These are phyloP conservation scores for Manis pentadactyla DNA, from an alignment of 2,797 vertebrate genomes.

Conservation along the genomic window DNA sequence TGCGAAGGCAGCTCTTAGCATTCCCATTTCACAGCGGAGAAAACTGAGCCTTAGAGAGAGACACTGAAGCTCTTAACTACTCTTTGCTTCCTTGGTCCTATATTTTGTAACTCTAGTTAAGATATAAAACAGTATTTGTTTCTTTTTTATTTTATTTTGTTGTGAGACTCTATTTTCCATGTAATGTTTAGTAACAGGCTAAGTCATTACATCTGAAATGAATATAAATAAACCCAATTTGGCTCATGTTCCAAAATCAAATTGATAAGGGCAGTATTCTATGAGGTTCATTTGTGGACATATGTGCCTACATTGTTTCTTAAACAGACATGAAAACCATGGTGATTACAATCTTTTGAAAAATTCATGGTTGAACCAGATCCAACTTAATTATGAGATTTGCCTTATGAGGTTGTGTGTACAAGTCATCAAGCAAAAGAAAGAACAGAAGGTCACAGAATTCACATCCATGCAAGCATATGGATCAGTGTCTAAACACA, in stretches of 20 bases:
- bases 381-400: constrained; percentile 79
- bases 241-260: constrained; percentile 66
- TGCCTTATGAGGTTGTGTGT: constrained; percentile 74
- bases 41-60: constrained; percentile 8
- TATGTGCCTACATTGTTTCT: constrained; percentile 74
- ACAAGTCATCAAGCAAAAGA: constrained; percentile 76
- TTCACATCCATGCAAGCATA: constrained; percentile 49
- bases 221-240: constrained; percentile 73
- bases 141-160: constrained; percentile 59
- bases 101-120: not conserved
- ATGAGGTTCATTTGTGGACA: constrained; percentile 66
- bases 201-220: constrained; percentile 72
- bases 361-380: constrained; percentile 79
- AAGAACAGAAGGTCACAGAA: constrained; percentile 79
- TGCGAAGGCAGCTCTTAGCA: not conserved
- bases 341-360: constrained; percentile 76
- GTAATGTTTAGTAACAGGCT: constrained; percentile 53
- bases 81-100: not conserved
- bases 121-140: not conserved
- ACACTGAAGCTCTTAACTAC: not conserved
- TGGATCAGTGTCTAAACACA: constrained; percentile 58
- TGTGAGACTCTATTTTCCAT: constrained; percentile 64
- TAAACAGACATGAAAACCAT: constrained; percentile 74
- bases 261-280: constrained; percentile 67
- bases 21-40: not conserved